Evolutionary conservation across 2,797 vertebrate genomes (phyloP).

Genomic region (Rhyacichthys aspro): DNA sequence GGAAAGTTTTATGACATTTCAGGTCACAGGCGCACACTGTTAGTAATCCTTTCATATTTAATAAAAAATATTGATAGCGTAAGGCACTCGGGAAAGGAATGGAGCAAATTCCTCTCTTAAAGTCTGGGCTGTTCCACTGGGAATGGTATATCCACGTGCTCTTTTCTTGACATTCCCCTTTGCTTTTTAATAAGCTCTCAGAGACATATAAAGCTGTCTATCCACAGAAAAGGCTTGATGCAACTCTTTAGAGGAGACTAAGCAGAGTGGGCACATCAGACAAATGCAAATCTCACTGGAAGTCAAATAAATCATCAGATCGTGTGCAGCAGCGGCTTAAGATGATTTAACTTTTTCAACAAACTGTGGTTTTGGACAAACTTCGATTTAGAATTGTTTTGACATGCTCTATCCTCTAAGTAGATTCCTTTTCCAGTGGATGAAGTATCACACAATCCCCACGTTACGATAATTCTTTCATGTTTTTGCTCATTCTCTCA

Average conservation of each 20-base stretch:
- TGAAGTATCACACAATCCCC: slow-evolving; percentile 32
- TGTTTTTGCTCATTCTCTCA: slow-evolving; percentile 42
- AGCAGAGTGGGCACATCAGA: slow-evolving; percentile 35
- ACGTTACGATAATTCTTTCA: slow-evolving; percentile 32
- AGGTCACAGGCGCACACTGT: slow-evolving; percentile 63
- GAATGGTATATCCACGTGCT: slow-evolving; percentile 69
- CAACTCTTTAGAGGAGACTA: slow-evolving; percentile 58
- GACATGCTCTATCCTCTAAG: slow-evolving; percentile 43
- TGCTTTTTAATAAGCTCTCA: slow-evolving; percentile 72
- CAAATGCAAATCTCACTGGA: slow-evolving; percentile 50
- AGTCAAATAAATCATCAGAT: slow-evolving; percentile 48
- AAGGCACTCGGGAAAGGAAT: slow-evolving; percentile 38
- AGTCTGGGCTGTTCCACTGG: slow-evolving; percentile 54
- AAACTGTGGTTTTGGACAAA: slow-evolving; percentile 30
- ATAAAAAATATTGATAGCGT: slow-evolving; percentile 71
- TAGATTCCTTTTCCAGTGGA: slow-evolving; percentile 36
- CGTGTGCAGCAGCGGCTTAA: slow-evolving; percentile 31
- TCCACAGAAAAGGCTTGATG: slow-evolving; percentile 59
- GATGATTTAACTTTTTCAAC: slow-evolving; percentile 22
- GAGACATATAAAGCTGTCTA: slow-evolving; percentile 71
- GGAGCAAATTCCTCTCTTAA: slow-evolving; percentile 67
- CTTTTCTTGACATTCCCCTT: slow-evolving; percentile 68
- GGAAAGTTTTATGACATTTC: slow-evolving; percentile 69
- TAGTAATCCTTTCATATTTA: slow-evolving; percentile 70
- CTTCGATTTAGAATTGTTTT: slow-evolving; percentile 19